Conservation (phyloP, 2,797 vertebrate genomes). For the Coregonus suidteri region DNA sequence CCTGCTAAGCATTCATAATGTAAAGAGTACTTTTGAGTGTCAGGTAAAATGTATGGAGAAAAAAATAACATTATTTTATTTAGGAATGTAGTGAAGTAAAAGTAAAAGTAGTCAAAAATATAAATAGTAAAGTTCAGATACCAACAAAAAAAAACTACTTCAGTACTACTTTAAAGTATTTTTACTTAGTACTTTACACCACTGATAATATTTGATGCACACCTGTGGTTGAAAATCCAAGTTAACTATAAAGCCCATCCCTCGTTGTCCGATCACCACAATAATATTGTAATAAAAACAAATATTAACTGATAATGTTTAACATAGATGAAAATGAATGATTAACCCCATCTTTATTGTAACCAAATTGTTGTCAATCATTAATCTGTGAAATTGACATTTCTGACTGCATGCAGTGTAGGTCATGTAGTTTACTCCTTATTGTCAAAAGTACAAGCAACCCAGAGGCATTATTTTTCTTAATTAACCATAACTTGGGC, state of each 20-base stretch:
- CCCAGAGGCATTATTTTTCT: neutral
- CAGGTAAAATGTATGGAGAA: too few species aligned
- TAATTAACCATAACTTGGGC: neutral
- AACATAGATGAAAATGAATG: neutral
- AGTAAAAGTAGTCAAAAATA: too few species aligned
- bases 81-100: too few species aligned
- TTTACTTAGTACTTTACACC: too few species aligned
- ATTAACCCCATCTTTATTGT: neutral
- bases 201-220: too few species aligned
- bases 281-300: neutral
- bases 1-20: too few species aligned
- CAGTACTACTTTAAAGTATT: too few species aligned
- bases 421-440: neutral
- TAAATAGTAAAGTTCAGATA: too few species aligned
- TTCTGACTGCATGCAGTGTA: neutral
- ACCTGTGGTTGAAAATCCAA: too few species aligned
- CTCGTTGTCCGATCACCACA: neutral
- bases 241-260: neutral
- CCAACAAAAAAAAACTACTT: too few species aligned
- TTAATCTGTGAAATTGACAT: neutral
- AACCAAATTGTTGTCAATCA: neutral
- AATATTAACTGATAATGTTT: neutral
- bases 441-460: neutral
- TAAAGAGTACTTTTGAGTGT: too few species aligned
- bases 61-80: too few species aligned